Percentiles rank a stretch among this genome's conserved stretches.
These are phyloP conservation scores for Austrofundulus limnaeus DNA, from an alignment of 2,113 vertebrate species.

Conservation along the genomic window DNA sequence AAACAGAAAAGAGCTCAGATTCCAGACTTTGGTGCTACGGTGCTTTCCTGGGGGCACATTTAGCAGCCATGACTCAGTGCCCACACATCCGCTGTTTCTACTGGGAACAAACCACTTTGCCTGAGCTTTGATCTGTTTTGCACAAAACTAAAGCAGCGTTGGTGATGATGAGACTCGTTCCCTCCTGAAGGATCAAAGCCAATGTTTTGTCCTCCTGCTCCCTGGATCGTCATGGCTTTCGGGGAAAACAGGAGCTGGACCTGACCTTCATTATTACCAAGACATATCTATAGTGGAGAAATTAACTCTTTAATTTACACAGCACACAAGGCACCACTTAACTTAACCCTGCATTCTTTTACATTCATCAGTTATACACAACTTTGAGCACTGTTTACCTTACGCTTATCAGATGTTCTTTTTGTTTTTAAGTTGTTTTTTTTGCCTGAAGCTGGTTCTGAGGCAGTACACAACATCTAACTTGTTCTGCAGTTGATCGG, in stretches of 20 bases:
- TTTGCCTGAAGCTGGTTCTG: no score
- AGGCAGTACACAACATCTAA: not conserved
- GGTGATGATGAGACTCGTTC: constrained; percentile 41
- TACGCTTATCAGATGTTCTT: no score
- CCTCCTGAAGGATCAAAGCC: constrained; percentile 30
- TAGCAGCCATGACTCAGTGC: constrained; percentile 55
- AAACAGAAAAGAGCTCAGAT: constrained; percentile 45
- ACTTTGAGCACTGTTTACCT: no score
- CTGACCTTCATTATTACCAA: constrained; percentile 11
- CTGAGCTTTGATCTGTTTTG: constrained; percentile 57
- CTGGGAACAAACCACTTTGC: constrained; percentile 25
- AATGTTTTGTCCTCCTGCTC: constrained; percentile 11
- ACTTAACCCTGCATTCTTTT: not conserved
- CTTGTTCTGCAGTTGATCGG: not conserved
- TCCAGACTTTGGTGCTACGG: constrained; percentile 44
- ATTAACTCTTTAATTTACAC: not conserved
- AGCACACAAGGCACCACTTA: not conserved
- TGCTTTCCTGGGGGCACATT: constrained; percentile 62
- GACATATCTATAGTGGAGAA: not conserved
- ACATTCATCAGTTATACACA: not conserved
- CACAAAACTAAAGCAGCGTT: constrained; percentile 34
- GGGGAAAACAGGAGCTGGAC: constrained; percentile 3
- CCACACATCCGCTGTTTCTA: constrained; percentile 52
- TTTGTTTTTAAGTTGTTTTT: no score
- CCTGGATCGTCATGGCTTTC: not conserved